Percentiles rank a stretch among this genome's conserved stretches.
These are phyloP conservation scores for Dermatemys mawii DNA, from an alignment of 2,113 vertebrate genomes.

Conservation along the genomic window DNA sequence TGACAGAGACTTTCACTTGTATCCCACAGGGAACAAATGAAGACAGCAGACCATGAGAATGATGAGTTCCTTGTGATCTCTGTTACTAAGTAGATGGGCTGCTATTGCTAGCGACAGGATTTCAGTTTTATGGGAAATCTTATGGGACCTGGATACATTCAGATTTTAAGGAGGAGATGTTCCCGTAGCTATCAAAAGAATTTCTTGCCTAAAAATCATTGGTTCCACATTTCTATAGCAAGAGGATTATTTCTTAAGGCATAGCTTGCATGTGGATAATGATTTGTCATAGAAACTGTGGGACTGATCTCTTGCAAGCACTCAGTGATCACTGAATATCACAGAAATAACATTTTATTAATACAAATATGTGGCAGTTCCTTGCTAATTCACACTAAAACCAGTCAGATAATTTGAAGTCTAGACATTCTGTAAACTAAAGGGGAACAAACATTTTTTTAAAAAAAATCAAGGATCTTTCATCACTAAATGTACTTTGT, in stretches of 20 bases:
- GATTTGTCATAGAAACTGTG: neutral
- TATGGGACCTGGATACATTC: neutral
- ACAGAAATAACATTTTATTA: neutral
- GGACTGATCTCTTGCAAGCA: neutral
- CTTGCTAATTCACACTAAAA: neutral
- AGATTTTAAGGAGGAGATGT: neutral
- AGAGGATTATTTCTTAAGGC: neutral
- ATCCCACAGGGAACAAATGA: neutral
- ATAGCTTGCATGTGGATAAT: neutral
- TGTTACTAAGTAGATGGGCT: neutral
- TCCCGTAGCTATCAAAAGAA: neutral
- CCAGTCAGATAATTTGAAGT: neutral
- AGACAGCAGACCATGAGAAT: neutral
- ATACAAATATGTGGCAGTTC: neutral
- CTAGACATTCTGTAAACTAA: neutral
- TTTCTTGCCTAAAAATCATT: neutral
- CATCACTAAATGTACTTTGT: neutral
- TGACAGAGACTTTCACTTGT: neutral
- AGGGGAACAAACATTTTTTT: neutral
- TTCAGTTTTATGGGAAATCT: neutral
- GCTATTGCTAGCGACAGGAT: neutral
- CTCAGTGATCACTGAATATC: neutral
- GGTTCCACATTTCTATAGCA: neutral
- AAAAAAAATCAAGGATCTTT: neutral
- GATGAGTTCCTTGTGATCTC: neutral